Evolutionary conservation across 2,113 vertebrate genomes (phyloP).

Genomic region (Pimephales promelas): DNA sequence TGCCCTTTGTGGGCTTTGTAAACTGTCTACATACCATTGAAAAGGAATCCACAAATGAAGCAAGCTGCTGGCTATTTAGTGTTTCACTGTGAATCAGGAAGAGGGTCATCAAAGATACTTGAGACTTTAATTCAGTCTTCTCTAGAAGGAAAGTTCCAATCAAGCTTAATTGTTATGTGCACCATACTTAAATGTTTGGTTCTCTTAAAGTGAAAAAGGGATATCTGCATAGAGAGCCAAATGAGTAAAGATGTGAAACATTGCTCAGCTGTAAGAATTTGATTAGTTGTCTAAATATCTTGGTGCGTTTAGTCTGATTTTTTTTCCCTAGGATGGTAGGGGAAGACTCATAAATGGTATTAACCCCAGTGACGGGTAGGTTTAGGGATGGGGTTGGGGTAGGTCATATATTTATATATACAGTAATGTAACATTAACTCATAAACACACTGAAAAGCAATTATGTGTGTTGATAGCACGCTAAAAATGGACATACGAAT

Average conservation of each 20-base stretch:
- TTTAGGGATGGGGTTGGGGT: no score
- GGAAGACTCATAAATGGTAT: no score
- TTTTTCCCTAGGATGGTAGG: no score
- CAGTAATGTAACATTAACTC: no score
- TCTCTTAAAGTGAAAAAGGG: conserved; percentile 5
- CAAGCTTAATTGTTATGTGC: conserved; percentile 4
- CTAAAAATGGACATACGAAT: no score
- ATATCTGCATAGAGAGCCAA: neutral
- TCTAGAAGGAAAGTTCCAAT: neutral
- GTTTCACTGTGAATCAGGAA: conserved; percentile 59
- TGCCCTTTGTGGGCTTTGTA: neutral
- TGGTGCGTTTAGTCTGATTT: neutral
- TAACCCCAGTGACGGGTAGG: no score
- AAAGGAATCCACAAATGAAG: neutral
- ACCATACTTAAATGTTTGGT: neutral
- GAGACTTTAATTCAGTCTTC: conserved; percentile 59
- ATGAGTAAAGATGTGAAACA: neutral
- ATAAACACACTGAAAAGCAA: no score
- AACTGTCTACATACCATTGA: neutral
- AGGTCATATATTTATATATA: no score
- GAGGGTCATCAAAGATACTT: conserved; percentile 55
- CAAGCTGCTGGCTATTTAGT: conserved; percentile 63
- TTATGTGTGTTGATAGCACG: no score
- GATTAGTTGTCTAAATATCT: conserved; percentile 44
- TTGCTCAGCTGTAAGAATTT: conserved; percentile 1